Conservation (phyloP, 2,888 invertebrate genomes). For the Mythimna loreyi region DNA sequence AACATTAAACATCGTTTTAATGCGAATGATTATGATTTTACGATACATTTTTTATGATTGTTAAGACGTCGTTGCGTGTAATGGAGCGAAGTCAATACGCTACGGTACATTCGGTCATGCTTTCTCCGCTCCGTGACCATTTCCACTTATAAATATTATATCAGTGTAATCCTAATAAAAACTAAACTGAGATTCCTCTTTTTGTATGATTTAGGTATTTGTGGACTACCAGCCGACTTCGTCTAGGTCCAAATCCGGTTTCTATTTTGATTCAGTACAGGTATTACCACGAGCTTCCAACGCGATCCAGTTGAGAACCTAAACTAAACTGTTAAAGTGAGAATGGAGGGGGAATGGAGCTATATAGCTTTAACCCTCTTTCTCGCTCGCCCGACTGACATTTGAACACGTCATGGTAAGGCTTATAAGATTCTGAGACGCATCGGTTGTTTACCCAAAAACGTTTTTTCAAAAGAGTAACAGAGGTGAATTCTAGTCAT, state of each 20-base stretch:
- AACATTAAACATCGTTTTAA: not conserved
- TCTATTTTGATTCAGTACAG: constrained; percentile 9
- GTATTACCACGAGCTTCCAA: too few species aligned
- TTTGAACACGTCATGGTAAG: too few species aligned
- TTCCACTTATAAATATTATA: constrained; percentile 64
- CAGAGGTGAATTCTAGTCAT: too few species aligned
- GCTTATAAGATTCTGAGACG: constrained; percentile 8
- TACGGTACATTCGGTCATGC: constrained; percentile 77
- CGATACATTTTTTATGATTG: constrained; percentile 38
- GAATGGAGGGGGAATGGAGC: too few species aligned
- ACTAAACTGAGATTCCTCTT: constrained; percentile 27
- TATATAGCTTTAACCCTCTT: too few species aligned
- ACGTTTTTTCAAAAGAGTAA: too few species aligned
- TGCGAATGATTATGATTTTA: constrained; percentile 20
- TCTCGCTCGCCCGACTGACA: too few species aligned
- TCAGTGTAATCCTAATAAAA: constrained; percentile 39
- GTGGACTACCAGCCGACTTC: too few species aligned
- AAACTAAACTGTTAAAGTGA: too few species aligned
- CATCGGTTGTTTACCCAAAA: not conserved
- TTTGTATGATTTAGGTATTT: too few species aligned
- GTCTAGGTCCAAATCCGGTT: not conserved
- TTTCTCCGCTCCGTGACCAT: constrained; percentile 74
- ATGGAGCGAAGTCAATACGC: constrained; percentile 77
- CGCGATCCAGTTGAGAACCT: too few species aligned
- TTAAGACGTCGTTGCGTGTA: constrained; percentile 65